Percentiles rank a stretch among this genome's conserved stretches.
phyloP scores from a whole-genome alignment of 2,113 vertebrate species.

The Oreocharis arfaki region DNA sequence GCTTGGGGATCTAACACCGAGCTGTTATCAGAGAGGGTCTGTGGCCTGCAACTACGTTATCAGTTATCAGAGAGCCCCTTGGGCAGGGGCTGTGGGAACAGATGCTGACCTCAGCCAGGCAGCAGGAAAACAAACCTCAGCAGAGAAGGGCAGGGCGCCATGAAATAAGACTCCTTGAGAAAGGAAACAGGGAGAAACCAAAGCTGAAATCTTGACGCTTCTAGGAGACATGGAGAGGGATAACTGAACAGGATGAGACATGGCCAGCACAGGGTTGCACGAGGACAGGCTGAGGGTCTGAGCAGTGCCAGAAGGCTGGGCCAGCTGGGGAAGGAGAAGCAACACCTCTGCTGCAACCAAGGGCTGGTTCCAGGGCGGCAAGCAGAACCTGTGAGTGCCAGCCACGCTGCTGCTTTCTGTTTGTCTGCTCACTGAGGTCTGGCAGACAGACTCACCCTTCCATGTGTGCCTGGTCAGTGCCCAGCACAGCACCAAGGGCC shows the following conservation, averaged over 20 bases:
- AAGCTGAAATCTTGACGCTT: constrained; percentile 12
- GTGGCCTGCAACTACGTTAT: neutral
- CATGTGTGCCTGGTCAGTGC: neutral
- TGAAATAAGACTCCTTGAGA: constrained; percentile 35
- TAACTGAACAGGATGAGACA: neutral
- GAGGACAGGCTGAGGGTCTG: constrained; percentile 24
- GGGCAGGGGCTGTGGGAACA: neutral
- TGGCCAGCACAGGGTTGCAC: constrained; percentile 43
- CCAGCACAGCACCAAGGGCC: constrained; percentile 5
- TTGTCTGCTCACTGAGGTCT: constrained; percentile 28
- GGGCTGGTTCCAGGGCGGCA: constrained; percentile 6
- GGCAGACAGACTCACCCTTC: neutral
- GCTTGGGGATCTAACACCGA: neutral
- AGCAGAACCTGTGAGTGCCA: constrained; percentile 1
- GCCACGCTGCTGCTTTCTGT: constrained; percentile 16
- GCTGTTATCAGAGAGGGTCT: neutral
- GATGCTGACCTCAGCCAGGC: constrained; percentile 19
- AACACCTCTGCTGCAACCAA: constrained; percentile 44
- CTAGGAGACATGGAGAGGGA: neutral
- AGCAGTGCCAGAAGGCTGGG: neutral
- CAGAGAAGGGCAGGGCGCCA: neutral
- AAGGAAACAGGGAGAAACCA: constrained; percentile 20
- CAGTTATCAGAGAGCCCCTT: neutral
- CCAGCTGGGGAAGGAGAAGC: constrained; percentile 29
- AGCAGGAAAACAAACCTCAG: constrained; percentile 8